A percentile compares a stretch with the other conserved stretches of the same genome.
Evolutionary conservation across 37 sponge, comb jelly and placozoan genomes (phyloP).

Genomic region (Bolinopsis microptera): DNA sequence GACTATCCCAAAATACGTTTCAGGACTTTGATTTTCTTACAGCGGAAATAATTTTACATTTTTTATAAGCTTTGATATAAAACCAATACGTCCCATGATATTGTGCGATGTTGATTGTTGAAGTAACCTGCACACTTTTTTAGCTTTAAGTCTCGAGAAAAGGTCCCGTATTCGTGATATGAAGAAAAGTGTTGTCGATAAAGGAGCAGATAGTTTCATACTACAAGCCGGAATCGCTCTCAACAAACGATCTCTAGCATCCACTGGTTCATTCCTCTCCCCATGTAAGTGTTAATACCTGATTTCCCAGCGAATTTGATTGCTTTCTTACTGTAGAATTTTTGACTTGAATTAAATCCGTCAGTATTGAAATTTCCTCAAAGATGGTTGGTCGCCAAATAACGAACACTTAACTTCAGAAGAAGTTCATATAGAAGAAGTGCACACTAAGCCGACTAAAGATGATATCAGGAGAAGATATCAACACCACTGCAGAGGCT

Average conservation of each 20-base stretch:
- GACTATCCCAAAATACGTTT: too few relatives aligned
- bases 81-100: too few relatives aligned
- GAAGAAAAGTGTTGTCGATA: slow-evolving; percentile 31
- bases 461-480: background rate
- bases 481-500: background rate
- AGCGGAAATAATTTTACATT: too few relatives aligned
- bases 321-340: too few relatives aligned
- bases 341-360: too few relatives aligned
- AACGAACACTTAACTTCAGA: background rate
- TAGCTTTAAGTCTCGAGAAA: slow-evolving; percentile 7
- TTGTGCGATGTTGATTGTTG: too few relatives aligned
- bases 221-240: slow-evolving; percentile 34
- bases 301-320: too few relatives aligned
- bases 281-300: slow-evolving; percentile 48
- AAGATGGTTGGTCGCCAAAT: too few relatives aligned
- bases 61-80: too few relatives aligned
- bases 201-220: background rate
- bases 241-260: slow-evolving; percentile 58
- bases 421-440: background rate
- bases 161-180: slow-evolving; percentile 24
- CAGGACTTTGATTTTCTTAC: too few relatives aligned
- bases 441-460: slow-evolving; percentile 58
- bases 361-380: too few relatives aligned
- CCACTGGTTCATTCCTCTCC: background rate
- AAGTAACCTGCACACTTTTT: background rate